Evolutionary conservation across 2,113 vertebrate genomes (phyloP).

Genomic region (Microcebus jonahi): DNA sequence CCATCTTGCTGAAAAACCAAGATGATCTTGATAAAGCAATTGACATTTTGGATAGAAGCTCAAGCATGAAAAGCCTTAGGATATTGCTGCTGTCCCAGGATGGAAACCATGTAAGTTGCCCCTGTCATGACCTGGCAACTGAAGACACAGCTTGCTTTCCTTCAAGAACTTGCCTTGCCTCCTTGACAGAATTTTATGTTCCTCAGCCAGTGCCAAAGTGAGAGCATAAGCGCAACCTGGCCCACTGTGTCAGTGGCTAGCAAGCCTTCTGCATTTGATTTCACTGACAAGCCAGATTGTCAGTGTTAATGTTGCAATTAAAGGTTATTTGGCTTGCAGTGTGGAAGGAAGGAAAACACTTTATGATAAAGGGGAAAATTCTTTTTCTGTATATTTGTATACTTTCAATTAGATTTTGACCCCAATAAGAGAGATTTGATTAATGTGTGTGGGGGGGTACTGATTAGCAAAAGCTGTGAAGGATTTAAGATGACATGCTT

Average conservation of each 20-base stretch:
- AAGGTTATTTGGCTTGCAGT: slow-evolving; percentile 16
- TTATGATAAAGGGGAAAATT: slow-evolving; percentile 44
- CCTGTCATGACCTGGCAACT: not conserved
- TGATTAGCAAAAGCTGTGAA: slow-evolving; percentile 29
- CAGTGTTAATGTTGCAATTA: slow-evolving; percentile 31
- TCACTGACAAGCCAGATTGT: slow-evolving; percentile 23
- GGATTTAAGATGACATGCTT: not conserved
- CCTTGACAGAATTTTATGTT: slow-evolving; percentile 26
- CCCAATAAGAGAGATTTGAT: slow-evolving; percentile 24
- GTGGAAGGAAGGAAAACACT: slow-evolving; percentile 24
- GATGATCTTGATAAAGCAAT: slow-evolving; percentile 96
- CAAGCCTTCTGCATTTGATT: slow-evolving; percentile 38
- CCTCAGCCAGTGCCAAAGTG: not conserved
- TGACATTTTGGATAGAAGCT: slow-evolving; percentile 95
- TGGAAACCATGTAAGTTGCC: slow-evolving; percentile 91
- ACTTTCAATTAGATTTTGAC: slow-evolving; percentile 51
- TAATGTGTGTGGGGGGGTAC: not conserved
- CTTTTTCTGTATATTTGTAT: slow-evolving; percentile 14
- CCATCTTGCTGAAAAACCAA: slow-evolving; percentile 94
- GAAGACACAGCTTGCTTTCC: not conserved
- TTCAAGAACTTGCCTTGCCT: not conserved
- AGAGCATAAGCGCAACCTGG: not conserved
- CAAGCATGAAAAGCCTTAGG: slow-evolving; percentile 96
- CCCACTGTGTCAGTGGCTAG: not conserved
- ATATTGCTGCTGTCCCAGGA: slow-evolving; percentile 94